Evolutionary conservation across 1,140 invertebrate genomes (phyloP).

Genomic region (Drosophila setifemur): DNA sequence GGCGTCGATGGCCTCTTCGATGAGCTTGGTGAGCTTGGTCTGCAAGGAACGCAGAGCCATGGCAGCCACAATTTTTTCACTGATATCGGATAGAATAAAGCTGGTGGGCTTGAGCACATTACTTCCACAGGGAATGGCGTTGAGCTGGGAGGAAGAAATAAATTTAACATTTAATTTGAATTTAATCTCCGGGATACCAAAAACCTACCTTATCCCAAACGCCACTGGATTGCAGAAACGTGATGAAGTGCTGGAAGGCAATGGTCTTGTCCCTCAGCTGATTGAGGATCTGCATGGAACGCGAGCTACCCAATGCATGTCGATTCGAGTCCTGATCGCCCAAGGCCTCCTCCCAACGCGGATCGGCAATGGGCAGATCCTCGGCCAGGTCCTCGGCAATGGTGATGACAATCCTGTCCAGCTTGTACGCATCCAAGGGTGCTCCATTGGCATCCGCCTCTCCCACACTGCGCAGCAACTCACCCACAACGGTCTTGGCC

Average conservation of each 20-base stretch:
- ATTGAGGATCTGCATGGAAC: constrained; percentile 90
- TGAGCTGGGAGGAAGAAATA: constrained; percentile 36
- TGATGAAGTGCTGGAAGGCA: constrained; percentile 88
- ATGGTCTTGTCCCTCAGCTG: constrained; percentile 94
- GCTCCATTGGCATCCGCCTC: constrained; percentile 77
- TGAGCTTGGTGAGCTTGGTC: constrained; percentile 54
- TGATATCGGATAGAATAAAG: constrained; percentile 87
- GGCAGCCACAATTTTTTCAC: constrained; percentile 91
- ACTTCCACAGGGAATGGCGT: constrained; percentile 84
- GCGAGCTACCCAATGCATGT: constrained; percentile 85
- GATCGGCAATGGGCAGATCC: constrained; percentile 94
- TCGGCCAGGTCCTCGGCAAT: constrained; percentile 92
- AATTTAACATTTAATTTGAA: background rate
- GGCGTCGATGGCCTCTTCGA: constrained; percentile 84
- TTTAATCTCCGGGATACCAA: background rate
- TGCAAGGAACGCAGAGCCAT: constrained; percentile 83
- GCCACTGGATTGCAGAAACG: constrained; percentile 90
- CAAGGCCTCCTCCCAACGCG: constrained; percentile 87
- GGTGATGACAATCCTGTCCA: constrained; percentile 85
- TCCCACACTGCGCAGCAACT: constrained; percentile 85
- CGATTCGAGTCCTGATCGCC: constrained; percentile 44
- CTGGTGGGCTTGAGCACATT: constrained; percentile 85
- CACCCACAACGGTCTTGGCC: constrained; percentile 86
- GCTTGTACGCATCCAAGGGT: constrained; percentile 55
- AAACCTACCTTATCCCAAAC: constrained; percentile 88